Percentiles rank a stretch among this genome's conserved stretches.
Conservation (phyloP, 2,888 invertebrate species). For the Masnerella sp. region DNA sequence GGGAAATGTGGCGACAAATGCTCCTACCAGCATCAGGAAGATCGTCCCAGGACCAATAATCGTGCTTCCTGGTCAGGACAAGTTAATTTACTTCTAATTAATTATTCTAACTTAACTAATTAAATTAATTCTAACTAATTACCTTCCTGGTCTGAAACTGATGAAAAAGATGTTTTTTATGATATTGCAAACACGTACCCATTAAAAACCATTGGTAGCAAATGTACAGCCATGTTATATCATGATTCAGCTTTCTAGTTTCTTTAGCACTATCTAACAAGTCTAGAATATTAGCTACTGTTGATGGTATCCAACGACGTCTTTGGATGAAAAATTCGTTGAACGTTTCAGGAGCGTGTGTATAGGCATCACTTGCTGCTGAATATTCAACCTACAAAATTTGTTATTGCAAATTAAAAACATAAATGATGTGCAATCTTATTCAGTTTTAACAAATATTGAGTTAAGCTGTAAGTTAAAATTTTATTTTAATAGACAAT, state of each 20-base stretch:
- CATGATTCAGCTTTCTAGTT: conserved; percentile 91
- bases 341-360: conserved; percentile 95
- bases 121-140: too few species aligned
- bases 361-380: conserved; percentile 96
- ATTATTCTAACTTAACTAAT: too few species aligned
- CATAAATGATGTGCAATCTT: neutral
- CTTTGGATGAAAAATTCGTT: conserved; percentile 96
- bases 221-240: conserved; percentile 90
- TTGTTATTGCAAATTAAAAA: neutral
- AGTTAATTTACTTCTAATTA: neutral
- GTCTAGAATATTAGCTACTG: conserved; percentile 96
- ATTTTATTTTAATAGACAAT: too few species aligned
- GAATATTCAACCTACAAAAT: conserved; percentile 87
- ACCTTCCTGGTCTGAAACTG: too few species aligned
- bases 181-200: conserved; percentile 76
- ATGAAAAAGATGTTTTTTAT: too few species aligned
- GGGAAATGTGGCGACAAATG: conserved; percentile 87
- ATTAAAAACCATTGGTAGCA: conserved; percentile 85
- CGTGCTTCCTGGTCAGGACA: conserved; percentile 80
- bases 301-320: conserved; percentile 97
- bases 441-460: too few species aligned
- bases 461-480: too few species aligned
- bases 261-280: conserved; percentile 87
- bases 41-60: conserved; percentile 90
- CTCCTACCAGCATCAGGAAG: conserved; percentile 90